These are phyloP conservation scores for Ditylenchus weischeri DNA, from an alignment of 2,888 invertebrate species.

Conservation along the genomic window DNA sequence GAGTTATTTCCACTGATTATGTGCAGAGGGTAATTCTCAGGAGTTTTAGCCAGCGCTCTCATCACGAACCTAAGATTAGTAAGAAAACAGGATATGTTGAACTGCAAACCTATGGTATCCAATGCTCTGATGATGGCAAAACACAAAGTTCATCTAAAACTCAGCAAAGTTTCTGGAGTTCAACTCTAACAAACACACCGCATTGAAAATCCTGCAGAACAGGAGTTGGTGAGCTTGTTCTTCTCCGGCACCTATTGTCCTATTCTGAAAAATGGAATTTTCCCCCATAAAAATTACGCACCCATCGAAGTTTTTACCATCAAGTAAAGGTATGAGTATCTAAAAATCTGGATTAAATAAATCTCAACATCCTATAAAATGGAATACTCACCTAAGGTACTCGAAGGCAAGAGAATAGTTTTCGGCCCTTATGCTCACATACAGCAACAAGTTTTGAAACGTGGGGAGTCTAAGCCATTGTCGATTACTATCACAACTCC, in stretches of 20 bases:
- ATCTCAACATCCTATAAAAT: too few species aligned
- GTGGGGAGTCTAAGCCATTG: constrained; percentile 1
- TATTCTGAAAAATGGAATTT: too few species aligned
- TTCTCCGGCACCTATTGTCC: too few species aligned
- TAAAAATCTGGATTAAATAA: not conserved
- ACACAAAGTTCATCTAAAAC: constrained; percentile 50
- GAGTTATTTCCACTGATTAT: constrained; percentile 57
- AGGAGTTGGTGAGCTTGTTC: constrained; percentile 7
- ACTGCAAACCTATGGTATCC: not conserved
- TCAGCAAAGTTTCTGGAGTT: constrained; percentile 38
- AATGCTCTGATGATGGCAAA: constrained; percentile 49
- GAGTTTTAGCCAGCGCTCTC: constrained; percentile 46
- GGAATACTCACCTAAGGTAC: constrained; percentile 31
- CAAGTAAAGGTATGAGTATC: constrained; percentile 31
- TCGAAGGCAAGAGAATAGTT: constrained; percentile 53
- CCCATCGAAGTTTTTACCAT: constrained; percentile 14
- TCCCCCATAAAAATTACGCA: too few species aligned
- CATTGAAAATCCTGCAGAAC: constrained; percentile 15
- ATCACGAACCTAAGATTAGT: not conserved
- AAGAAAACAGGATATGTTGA: not conserved
- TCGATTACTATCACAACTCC: not conserved
- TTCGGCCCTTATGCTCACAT: constrained; percentile 26
- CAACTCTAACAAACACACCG: not conserved
- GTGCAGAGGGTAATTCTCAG: constrained; percentile 48
- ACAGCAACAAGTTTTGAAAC: too few species aligned